Conservation (phyloP, 2,797 vertebrate species). For the Tiaroga cobitis region DNA sequence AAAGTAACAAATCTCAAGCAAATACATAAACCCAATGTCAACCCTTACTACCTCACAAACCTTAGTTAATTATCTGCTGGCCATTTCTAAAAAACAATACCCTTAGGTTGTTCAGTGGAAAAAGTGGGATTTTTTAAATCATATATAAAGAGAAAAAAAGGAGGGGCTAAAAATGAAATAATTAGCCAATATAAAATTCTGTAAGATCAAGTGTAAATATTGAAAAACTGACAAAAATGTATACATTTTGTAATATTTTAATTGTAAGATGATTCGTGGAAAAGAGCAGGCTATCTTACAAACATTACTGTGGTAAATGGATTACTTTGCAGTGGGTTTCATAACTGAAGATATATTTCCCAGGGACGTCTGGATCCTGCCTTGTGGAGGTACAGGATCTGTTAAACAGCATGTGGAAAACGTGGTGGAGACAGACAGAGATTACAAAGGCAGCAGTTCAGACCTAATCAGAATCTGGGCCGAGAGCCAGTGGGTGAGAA, state of each 20-base stretch:
- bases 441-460: constrained; percentile 21
- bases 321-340: background rate
- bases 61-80: constrained; percentile 10
- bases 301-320: background rate
- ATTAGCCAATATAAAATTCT: background rate
- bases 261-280: background rate
- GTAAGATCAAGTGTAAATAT: background rate
- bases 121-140: background rate
- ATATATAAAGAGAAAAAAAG: no score
- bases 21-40: background rate
- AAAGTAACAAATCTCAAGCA: background rate
- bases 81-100: background rate
- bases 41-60: background rate
- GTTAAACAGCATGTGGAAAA: background rate
- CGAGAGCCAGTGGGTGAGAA: constrained; percentile 9
- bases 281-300: background rate
- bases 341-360: background rate
- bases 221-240: background rate
- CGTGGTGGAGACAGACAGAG: background rate
- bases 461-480: constrained; percentile 24
- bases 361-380: background rate
- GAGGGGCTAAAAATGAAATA: no score
- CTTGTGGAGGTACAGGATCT: background rate
- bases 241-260: background rate
- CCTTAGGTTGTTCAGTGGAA: background rate